These are phyloP conservation scores for Pygoscelis antarcticus DNA, from an alignment of 2,113 vertebrate genomes.

Conservation along the genomic window DNA sequence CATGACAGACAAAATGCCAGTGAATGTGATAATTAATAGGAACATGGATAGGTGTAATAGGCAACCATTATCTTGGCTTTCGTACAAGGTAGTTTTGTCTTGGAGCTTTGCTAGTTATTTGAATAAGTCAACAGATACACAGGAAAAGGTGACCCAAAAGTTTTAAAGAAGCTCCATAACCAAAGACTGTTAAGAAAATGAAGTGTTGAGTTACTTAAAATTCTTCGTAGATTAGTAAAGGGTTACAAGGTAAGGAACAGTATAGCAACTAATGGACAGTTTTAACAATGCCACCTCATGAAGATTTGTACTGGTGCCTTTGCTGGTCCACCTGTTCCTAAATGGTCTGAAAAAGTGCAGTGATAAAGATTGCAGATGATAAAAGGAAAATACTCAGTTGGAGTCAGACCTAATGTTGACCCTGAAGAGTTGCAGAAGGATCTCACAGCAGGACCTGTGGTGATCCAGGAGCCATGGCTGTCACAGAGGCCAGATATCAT, in stretches of 20 bases:
- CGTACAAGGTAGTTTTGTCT: neutral
- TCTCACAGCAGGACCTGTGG: slow-evolving; percentile 21
- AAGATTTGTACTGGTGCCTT: neutral
- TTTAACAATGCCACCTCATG: neutral
- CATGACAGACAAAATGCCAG: neutral
- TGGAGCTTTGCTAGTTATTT: neutral
- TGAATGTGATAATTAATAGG: neutral
- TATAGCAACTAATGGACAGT: neutral
- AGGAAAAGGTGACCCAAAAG: neutral
- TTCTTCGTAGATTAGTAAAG: neutral
- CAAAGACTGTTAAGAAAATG: neutral
- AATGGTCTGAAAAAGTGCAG: neutral
- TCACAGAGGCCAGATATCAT: neutral
- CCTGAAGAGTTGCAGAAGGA: neutral
- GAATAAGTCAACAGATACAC: neutral
- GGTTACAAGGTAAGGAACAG: neutral
- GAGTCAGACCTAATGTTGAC: slow-evolving; percentile 8
- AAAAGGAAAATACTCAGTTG: neutral
- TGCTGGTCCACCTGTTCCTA: neutral
- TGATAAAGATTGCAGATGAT: neutral
- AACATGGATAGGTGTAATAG: neutral
- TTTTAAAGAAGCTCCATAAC: neutral
- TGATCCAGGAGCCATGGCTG: neutral
- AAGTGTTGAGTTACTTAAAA: neutral
- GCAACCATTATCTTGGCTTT: neutral